These are phyloP conservation scores for Monopis laevigella DNA, from an alignment of 2,888 invertebrate genomes.

Conservation along the genomic window DNA sequence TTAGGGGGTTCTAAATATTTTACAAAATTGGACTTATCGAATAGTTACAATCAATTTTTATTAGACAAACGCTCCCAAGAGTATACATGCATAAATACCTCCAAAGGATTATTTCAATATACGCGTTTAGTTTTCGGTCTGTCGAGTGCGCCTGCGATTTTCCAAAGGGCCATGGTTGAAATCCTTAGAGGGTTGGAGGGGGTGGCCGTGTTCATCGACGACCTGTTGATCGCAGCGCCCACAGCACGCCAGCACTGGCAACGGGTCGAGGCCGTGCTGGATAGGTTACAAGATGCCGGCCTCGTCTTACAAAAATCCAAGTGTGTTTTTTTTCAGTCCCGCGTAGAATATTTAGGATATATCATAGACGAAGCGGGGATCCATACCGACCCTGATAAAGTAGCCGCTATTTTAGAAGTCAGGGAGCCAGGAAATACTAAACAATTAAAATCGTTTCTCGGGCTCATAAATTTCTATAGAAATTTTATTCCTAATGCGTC, in stretches of 20 bases:
- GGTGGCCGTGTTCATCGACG: conserved; percentile 11
- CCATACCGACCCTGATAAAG: neutral
- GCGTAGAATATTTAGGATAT: neutral
- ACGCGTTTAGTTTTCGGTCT: conserved; percentile 26
- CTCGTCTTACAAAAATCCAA: neutral
- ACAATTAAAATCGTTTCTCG: too few species aligned
- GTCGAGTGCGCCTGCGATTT: conserved; percentile 27
- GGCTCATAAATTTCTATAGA: too few species aligned
- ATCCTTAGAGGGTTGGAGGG: conserved; percentile 13
- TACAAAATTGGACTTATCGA: conserved; percentile 21
- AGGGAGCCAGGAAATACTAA: neutral
- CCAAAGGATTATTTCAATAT: conserved; percentile 24
- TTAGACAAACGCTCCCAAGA: conserved; percentile 17
- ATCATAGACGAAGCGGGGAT: neutral
- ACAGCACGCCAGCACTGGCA: neutral
- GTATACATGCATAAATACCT: conserved; percentile 24
- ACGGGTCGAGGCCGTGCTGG: neutral
- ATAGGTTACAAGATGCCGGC: neutral
- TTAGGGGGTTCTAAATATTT: conserved; percentile 21
- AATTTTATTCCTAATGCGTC: neutral
- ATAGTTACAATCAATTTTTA: too few species aligned
- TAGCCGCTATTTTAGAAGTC: neutral
- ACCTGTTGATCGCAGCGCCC: conserved; percentile 8
- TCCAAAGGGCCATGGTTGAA: conserved; percentile 28
- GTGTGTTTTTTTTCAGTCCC: neutral